Evolutionary conservation across 2,797 vertebrate genomes (phyloP).

Genomic region (Manis javanica): DNA sequence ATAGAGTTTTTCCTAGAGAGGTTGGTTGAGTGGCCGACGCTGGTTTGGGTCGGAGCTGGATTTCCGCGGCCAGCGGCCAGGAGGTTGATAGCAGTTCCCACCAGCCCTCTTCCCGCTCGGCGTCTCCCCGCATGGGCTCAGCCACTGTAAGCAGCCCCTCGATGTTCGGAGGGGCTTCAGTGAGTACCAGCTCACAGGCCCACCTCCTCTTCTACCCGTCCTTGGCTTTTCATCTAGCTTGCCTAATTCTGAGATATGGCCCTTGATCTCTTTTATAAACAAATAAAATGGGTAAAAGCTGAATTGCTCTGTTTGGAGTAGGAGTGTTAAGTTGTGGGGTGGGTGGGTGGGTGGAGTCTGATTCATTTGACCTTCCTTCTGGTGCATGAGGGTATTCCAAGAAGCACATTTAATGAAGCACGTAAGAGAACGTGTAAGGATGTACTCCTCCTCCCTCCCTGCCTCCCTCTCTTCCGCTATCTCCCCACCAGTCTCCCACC

Average conservation of each 20-base stretch:
- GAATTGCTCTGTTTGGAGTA: not conserved
- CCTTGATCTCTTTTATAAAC: not conserved
- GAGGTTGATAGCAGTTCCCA: rapidly evolving
- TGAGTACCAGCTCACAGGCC: not conserved
- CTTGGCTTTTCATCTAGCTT: not conserved
- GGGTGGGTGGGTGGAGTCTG: not conserved
- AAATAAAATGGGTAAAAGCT: not conserved
- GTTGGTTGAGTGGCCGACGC: not conserved
- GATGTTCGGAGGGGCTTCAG: not conserved
- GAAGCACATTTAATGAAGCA: not conserved
- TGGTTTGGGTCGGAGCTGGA: not conserved
- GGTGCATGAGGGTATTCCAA: not conserved
- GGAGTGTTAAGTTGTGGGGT: not conserved
- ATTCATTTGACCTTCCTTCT: not conserved
- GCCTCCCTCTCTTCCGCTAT: not conserved
- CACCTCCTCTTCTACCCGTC: not conserved
- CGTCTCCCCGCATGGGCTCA: not conserved
- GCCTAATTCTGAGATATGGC: not conserved
- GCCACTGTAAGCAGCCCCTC: not conserved
- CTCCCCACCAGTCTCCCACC: not conserved
- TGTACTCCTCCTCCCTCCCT: not conserved
- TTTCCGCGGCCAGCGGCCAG: not conserved
- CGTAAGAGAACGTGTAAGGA: not conserved
- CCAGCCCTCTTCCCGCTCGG: not conserved
- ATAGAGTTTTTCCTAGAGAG: not conserved